Base-by-base conservation (phyloP, 2,888 invertebrate genomes). In the Philereme transversata region DNA sequence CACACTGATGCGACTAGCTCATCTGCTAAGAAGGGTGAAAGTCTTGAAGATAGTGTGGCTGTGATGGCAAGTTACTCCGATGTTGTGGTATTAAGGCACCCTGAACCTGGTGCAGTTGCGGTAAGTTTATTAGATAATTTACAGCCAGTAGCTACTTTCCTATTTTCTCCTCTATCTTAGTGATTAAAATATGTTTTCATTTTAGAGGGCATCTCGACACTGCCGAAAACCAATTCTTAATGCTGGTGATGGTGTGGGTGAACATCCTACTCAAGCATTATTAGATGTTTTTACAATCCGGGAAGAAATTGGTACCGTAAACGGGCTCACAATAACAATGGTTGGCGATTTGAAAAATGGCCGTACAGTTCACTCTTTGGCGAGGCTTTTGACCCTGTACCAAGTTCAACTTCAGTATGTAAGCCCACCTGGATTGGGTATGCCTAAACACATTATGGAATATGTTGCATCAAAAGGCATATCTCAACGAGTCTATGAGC, bases 331-430 rank as follows among this genome's bases (percentile, higher is more conserved):
- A 0, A 98, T 99, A 55, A 99, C 99, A 0, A 96, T 99, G 96
- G 99, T 99, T 22, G 99, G 99, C 5, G 99, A 99, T 87, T 92
- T 99, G 72, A 99, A 98, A 84, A 97, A 99, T 86, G 99, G 99
- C 0, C 94, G 99, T 43, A 99, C 99, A 3, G 99, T 99, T 0
- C 99, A 99, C 88, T 99, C 99, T 0, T 91, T 99, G 60, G 99
- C 99, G 5, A 95, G 97, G 66, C 94, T 99, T 7, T 92, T 99
- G 57, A 99, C 99, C 0, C 91, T 98, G 41, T 99, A 99, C 87
- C 97, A 98, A 81, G 97, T 99, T 0, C 97, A 97, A 64, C 86
- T 99, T 53, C 95, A 97, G 65, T 99, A 99, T 81, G 98, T 99
- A 0, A 96, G 97, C 66, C 98, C 99, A 0, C 90, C 94, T 0